phyloP scores from a whole-genome alignment of 2,797 vertebrate genomes.

The Antrozous pallidus region DNA sequence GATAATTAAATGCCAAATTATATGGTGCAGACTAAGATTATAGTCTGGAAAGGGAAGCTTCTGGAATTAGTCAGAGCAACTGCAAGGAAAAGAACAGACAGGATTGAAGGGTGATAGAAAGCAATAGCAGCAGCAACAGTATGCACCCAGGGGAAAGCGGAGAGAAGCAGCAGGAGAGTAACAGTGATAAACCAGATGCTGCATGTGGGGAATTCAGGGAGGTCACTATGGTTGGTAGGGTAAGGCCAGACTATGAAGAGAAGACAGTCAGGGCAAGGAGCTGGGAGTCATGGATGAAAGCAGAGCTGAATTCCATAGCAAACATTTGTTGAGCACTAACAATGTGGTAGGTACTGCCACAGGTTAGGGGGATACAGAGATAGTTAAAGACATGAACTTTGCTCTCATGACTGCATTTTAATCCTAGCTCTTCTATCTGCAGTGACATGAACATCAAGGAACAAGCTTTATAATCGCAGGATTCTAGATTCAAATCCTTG shows the following conservation, averaged over 20 bases:
- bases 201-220: not conserved
- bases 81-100: not conserved
- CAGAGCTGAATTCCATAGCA: slow-evolving; percentile 15
- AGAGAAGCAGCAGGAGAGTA: not conserved
- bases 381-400: not conserved
- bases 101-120: not conserved
- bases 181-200: not conserved
- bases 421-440: not conserved
- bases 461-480: slow-evolving; percentile 28
- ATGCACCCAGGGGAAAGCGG: not conserved
- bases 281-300: not conserved
- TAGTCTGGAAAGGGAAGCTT: not conserved
- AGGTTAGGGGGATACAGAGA: not conserved
- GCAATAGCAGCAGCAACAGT: not conserved
- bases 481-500: slow-evolving; percentile 1
- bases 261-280: not conserved
- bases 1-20: slow-evolving; percentile 26
- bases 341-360: not conserved
- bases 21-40: slow-evolving; percentile 34
- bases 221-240: not conserved
- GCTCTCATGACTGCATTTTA: not conserved
- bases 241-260: not conserved
- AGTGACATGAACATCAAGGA: not conserved
- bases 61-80: slow-evolving; percentile 11
- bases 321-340: not conserved